Conservation (phyloP, 2,888 invertebrate genomes). For the Catotricha subobsoleta region DNA sequence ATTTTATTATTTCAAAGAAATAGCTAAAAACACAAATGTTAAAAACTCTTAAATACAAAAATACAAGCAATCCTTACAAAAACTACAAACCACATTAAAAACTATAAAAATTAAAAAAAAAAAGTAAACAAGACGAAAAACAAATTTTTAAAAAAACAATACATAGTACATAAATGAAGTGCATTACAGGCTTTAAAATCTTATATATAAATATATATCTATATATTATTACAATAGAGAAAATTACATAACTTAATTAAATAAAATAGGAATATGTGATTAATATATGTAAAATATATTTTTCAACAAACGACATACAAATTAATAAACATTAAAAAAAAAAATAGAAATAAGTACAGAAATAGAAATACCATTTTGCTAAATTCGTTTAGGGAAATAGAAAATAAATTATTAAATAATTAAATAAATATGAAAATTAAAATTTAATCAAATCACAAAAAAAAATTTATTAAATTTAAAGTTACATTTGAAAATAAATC, state of each 20-base stretch:
- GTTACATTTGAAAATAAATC: too few species aligned
- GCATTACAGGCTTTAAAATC: slow-evolving; percentile 27
- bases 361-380: too few species aligned
- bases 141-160: not conserved
- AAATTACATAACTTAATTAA: not conserved
- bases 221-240: slow-evolving; percentile 4
- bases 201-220: slow-evolving; percentile 17
- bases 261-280: not conserved
- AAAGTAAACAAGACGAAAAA: too few species aligned
- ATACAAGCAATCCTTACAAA: not conserved
- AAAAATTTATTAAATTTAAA: too few species aligned
- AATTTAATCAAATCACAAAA: too few species aligned
- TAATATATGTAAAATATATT: not conserved
- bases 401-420: too few species aligned
- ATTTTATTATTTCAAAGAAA: not conserved
- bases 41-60: too few species aligned
- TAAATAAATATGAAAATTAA: too few species aligned
- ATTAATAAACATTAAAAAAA: not conserved
- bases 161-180: slow-evolving; percentile 24
- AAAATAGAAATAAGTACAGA: not conserved
- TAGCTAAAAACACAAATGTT: not conserved
- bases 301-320: not conserved
- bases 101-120: too few species aligned
- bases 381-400: too few species aligned
- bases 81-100: too few species aligned